Conservation (phyloP, 2,888 invertebrate genomes). For the Zootermopsis nevadensis region DNA sequence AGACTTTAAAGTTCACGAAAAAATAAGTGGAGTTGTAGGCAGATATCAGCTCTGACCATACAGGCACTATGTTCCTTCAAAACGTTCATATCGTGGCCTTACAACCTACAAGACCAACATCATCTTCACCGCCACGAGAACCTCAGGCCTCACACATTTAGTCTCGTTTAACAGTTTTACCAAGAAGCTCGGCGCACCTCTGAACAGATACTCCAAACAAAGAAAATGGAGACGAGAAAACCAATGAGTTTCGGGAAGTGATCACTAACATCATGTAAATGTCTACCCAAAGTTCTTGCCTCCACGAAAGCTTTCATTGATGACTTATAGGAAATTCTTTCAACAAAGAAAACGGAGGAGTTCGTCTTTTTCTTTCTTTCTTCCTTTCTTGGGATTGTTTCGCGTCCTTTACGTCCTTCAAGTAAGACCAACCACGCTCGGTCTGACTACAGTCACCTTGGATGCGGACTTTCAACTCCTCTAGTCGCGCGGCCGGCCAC, state of each 20-base stretch:
- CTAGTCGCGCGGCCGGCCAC: conserved; percentile 9
- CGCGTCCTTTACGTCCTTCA: conserved; percentile 45
- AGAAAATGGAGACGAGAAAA: too few species aligned
- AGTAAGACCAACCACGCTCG: conserved; percentile 34
- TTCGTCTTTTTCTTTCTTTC: neutral
- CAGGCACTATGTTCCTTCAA: too few species aligned
- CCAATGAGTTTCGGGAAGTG: neutral
- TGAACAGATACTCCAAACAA: too few species aligned
- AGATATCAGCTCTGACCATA: too few species aligned
- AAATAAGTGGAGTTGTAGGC: too few species aligned
- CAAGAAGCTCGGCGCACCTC: too few species aligned
- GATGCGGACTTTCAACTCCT: conserved; percentile 52
- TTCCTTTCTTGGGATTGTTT: conserved; percentile 20
- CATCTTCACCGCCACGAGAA: too few species aligned
- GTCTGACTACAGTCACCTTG: conserved; percentile 49
- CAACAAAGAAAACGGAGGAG: neutral
- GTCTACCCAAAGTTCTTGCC: neutral
- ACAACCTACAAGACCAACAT: too few species aligned
- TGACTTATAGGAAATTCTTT: conserved; percentile 30
- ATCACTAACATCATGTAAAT: neutral
- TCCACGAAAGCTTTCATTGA: neutral
- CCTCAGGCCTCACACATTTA: too few species aligned
- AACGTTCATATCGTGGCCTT: too few species aligned
- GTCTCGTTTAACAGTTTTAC: too few species aligned
- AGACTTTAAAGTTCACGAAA: too few species aligned